Evolutionary conservation across 2,888 invertebrate species (phyloP), one percentile per base, ranked within the genome.

Genomic region (Mythimna vitellina): DNA sequence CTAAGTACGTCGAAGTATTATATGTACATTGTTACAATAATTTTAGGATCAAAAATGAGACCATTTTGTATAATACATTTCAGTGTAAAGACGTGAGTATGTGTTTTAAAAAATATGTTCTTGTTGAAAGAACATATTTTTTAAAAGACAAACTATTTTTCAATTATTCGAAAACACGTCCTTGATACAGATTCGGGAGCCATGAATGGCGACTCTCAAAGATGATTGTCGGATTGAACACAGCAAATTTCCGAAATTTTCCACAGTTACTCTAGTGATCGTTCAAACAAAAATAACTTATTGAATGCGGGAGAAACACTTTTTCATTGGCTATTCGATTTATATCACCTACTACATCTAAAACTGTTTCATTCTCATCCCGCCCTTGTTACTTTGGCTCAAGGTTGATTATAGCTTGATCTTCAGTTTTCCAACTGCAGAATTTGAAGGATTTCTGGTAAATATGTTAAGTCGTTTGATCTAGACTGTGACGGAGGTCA

Each of bases 401-500:
- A 86, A 66, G 60, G 72, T 74, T 67, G 58, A 78, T 14, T 62
- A 76, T 76, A 9, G 67, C 4, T 0, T 63, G 60, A 17, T 65
- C 70, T 63, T 20, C 6, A 46, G 14, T 72, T 61, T 25, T 32
- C 12, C 0, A n/a, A 51, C 25, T 61, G 60, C 68, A 54, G 29
- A 61, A 65, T 51, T 62, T 54, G 14, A 57, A 42, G 25, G 67
- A 51, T 57, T 74, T 75, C 73, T 82, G 77, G 84, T 85, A 85
- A 86, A 85, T 82, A 86, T 85, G 86, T 86, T 86, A 86, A 86
- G 86, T 78, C 85, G 82, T 86, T 86, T 86, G 86, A 86, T 85
- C 86, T 86, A 79, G 79, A 80, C 87, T 80, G 83, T 85, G 87
- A 86, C 84, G 85, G 78, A 71, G 86, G 87, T 86, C 81, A 79